Percentiles rank a stretch among this genome's conserved stretches.
Evolutionary conservation across 2,888 invertebrate genomes (phyloP).

Genomic region (Drosophila dives): DNA sequence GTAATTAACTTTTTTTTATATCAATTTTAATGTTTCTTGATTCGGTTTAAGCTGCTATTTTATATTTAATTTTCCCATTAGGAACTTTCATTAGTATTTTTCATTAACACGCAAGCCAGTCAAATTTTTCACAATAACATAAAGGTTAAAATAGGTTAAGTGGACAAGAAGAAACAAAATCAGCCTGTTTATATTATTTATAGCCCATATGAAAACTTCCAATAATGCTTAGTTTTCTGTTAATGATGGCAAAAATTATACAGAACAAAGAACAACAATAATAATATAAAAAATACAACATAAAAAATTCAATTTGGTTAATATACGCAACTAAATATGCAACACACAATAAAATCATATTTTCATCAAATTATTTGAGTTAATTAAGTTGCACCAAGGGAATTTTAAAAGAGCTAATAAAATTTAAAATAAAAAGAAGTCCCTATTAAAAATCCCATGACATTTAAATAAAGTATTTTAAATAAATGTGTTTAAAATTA

Average conservation of each 20-base stretch:
- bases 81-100: slow-evolving; percentile 6
- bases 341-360: slow-evolving; percentile 32
- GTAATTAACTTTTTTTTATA: slow-evolving; percentile 18
- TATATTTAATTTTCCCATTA: not conserved
- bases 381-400: not conserved
- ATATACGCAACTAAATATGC: slow-evolving; percentile 44
- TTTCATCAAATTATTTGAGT: slow-evolving; percentile 25
- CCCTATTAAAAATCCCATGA: not conserved
- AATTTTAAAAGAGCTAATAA: not conserved
- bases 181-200: slow-evolving; percentile 32
- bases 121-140: slow-evolving; percentile 34
- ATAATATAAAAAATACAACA: slow-evolving; percentile 31
- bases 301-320: slow-evolving; percentile 10
- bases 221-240: slow-evolving; percentile 37
- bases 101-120: slow-evolving; percentile 17
- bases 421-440: not conserved
- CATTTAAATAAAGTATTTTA: slow-evolving; percentile 9
- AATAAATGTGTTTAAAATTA: not conserved
- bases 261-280: slow-evolving; percentile 35
- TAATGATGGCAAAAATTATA: slow-evolving; percentile 25
- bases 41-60: slow-evolving; percentile 15
- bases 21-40: slow-evolving; percentile 25
- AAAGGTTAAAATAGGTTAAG: slow-evolving; percentile 43
- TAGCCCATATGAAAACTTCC: slow-evolving; percentile 32
- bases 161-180: slow-evolving; percentile 44